Evolutionary conservation across 2,888 invertebrate genomes (phyloP).

Genomic region (Tolmerus cingulatus): DNA sequence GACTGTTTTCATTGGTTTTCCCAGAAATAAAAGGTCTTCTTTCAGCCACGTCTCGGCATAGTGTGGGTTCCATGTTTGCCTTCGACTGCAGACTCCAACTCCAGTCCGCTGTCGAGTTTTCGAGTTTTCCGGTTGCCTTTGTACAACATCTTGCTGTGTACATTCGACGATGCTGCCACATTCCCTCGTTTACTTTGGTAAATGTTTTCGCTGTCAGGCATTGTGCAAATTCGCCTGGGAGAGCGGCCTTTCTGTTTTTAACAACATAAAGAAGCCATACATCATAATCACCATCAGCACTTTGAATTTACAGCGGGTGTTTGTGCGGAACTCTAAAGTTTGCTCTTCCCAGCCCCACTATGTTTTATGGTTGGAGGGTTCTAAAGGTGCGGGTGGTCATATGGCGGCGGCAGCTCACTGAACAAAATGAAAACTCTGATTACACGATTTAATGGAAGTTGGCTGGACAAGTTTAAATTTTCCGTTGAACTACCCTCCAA

Average conservation of each 20-base stretch:
- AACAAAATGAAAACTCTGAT: not conserved
- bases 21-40: not conserved
- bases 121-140: not conserved
- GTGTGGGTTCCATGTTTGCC: not conserved
- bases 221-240: conserved; percentile 18
- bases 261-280: conserved; percentile 9
- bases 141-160: not conserved
- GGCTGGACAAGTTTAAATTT: not conserved
- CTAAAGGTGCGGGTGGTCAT: not conserved
- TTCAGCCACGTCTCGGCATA: not conserved
- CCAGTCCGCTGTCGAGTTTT: not conserved
- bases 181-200: conserved; percentile 5
- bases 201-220: conserved; percentile 17
- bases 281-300: conserved; percentile 28
- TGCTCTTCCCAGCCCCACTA: not conserved
- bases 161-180: not conserved
- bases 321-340: not conserved
- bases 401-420: not conserved
- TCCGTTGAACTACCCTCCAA: not conserved
- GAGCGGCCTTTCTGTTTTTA: conserved; percentile 21
- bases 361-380: not conserved
- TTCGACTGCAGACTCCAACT: not conserved
- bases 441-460: conserved; percentile 4
- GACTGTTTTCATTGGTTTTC: not conserved
- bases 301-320: conserved; percentile 1